These are phyloP conservation scores for Parnassius smintheus DNA, from an alignment of 2,888 invertebrate species.

Conservation along the genomic window DNA sequence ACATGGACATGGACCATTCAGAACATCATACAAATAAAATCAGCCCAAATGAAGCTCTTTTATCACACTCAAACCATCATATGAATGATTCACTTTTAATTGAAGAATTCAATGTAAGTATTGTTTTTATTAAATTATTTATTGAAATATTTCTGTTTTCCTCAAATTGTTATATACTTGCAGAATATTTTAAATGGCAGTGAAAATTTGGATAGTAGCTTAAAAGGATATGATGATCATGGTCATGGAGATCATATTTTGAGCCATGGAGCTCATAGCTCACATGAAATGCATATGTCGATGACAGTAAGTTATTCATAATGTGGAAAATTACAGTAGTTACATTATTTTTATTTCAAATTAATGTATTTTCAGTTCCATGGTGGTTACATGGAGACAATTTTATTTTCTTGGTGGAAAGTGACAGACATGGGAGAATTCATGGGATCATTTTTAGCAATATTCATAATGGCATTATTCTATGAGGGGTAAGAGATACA, in stretches of 20 bases:
- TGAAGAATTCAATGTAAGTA: conserved; percentile 2
- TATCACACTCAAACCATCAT: conserved; percentile 40
- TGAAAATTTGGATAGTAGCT: conserved; percentile 37
- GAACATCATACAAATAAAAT: conserved; percentile 41
- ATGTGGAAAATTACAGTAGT: neutral
- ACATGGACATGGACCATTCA: conserved; percentile 48
- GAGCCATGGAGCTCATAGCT: conserved; percentile 30
- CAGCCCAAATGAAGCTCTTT: conserved; percentile 40
- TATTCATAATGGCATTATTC: conserved; percentile 94
- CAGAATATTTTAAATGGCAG: conserved; percentile 47
- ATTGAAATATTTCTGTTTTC: neutral
- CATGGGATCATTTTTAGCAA: conserved; percentile 93
- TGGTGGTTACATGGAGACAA: conserved; percentile 87
- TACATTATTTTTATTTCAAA: neutral
- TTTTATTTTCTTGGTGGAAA: conserved; percentile 92
- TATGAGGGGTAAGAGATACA: conserved; percentile 91
- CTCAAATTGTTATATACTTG: conserved; percentile 37
- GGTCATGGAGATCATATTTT: conserved; percentile 24
- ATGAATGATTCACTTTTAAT: conserved; percentile 32
- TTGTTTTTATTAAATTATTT: neutral
- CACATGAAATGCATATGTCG: conserved; percentile 42
- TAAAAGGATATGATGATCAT: conserved; percentile 36
- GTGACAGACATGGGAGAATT: conserved; percentile 88
- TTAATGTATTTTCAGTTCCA: conserved; percentile 85
- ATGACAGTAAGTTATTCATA: conserved; percentile 54